These are phyloP conservation scores for Olivierus martensii DNA, from an alignment of 1,140 invertebrate genomes.

Conservation along the genomic window DNA sequence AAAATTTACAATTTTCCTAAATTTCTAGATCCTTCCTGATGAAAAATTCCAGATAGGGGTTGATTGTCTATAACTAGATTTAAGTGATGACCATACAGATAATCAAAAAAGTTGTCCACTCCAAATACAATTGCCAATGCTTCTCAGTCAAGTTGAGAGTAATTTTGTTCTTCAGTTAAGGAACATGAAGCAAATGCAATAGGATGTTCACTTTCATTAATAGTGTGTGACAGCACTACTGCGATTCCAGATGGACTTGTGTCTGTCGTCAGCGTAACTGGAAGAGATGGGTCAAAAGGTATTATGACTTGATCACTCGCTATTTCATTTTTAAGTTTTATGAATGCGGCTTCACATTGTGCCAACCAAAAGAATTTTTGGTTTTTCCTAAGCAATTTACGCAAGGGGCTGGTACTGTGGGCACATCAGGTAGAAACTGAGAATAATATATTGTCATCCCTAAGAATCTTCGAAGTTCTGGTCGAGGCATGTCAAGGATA, in stretches of 20 bases:
- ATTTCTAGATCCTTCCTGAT: too few species aligned
- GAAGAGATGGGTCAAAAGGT: conserved; percentile 32
- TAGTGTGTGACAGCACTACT: conserved; percentile 31
- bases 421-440: conserved; percentile 27
- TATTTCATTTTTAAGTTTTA: conserved; percentile 20
- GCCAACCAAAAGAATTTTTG: conserved; percentile 20
- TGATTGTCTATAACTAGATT: not conserved
- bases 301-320: conserved; percentile 17
- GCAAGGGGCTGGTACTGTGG: conserved; percentile 7
- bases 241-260: conserved; percentile 30
- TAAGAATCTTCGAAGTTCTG: conserved; percentile 21
- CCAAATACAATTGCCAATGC: conserved; percentile 37
- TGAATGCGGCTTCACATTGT: conserved; percentile 20
- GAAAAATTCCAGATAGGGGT: conserved; percentile 1
- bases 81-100: conserved; percentile 28
- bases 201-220: conserved; percentile 29
- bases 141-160: too few species aligned
- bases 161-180: too few species aligned
- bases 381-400: conserved; percentile 18
- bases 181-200: conserved; percentile 36
- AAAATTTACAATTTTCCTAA: too few species aligned
- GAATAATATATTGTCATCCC: conserved; percentile 9
- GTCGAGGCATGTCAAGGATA: conserved; percentile 23
- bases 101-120: conserved; percentile 38
- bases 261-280: conserved; percentile 35